Base-by-base conservation (phyloP, 2,797 vertebrate genomes). In the Sebastes wilsoni region DNA sequence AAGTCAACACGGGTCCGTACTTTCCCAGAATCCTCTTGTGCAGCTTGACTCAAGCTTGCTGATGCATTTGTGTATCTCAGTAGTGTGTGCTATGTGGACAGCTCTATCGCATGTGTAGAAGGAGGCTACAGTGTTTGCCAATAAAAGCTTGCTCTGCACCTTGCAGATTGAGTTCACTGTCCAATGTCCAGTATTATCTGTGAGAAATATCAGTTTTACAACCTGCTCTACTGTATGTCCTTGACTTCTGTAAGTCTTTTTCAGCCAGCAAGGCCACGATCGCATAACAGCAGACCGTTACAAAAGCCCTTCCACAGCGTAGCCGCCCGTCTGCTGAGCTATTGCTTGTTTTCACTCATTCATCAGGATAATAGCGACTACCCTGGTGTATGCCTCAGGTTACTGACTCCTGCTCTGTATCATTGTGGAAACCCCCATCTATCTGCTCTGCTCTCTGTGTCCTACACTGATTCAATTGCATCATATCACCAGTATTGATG, bases 371-470 rank as follows among this genome's bases (percentile, higher is more conserved):
- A 36, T 18, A 56, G 59, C 22, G 25, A 55, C 49, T 61, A 32
- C 10, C 25, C 20, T 11, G 52, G 18, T 20, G 23, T 27, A 5
- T 34, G 59, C 27, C 38, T 4, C 6, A 72, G 20, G 23, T 52
- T 16, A 65, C 30, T 13, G 30, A 73, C 60, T 67, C 23, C 23
- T 30, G 6, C 72, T 18, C 22, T 55, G 20, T 12, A 65, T 80
- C 42, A 54, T 30, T 38, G 20, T 71, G 46, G 28, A 69, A 77
- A 82, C 42, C 62, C 77, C 58, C 18, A 16, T 58, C 61, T 36
- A 36, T 60, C 1, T 3, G 30, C 68, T 30, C 34, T 20, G 28
- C 23, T 66, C 36, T 49, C 42, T 20, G 28, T 59, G 18, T 61
- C 28, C 22, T n/a, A n/a, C 13, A 1, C 16, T 60, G 58, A 72